These are phyloP conservation scores for Axea sp. DNA, from an alignment of 2,888 invertebrate genomes.

Conservation along the genomic window DNA sequence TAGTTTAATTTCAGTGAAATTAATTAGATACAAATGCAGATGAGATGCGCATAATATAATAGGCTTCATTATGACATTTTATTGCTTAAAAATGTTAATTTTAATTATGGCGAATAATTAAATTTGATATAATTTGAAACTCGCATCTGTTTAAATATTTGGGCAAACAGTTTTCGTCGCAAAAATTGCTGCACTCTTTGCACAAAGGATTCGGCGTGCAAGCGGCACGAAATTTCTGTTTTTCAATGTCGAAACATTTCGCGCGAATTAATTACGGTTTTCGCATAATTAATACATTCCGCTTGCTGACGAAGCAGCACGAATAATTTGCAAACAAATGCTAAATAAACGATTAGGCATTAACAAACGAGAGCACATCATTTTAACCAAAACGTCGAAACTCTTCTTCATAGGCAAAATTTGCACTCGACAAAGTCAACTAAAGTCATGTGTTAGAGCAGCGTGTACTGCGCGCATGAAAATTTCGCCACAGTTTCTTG, in stretches of 20 bases:
- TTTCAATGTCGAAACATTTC: no score
- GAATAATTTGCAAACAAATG: not conserved
- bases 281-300: no score
- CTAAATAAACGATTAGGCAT: not conserved
- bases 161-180: no score
- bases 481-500: constrained; percentile 32
- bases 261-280: no score
- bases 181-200: not conserved
- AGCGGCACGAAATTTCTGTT: no score
- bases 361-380: no score
- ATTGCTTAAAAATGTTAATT: not conserved
- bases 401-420: constrained; percentile 20
- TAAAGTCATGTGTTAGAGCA: constrained; percentile 26
- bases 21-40: not conserved
- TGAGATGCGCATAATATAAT: not conserved
- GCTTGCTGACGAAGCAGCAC: no score
- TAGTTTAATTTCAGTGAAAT: constrained; percentile 9
- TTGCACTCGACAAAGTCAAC: constrained; percentile 51
- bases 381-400: no score
- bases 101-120: not conserved
- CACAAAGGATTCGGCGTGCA: no score
- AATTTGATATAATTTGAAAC: not conserved
- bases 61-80: not conserved
- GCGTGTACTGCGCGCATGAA: constrained; percentile 54
- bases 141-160: not conserved